These are phyloP conservation scores for Aporophyla nigra DNA, from an alignment of 2,888 invertebrate genomes.

Conservation along the genomic window DNA sequence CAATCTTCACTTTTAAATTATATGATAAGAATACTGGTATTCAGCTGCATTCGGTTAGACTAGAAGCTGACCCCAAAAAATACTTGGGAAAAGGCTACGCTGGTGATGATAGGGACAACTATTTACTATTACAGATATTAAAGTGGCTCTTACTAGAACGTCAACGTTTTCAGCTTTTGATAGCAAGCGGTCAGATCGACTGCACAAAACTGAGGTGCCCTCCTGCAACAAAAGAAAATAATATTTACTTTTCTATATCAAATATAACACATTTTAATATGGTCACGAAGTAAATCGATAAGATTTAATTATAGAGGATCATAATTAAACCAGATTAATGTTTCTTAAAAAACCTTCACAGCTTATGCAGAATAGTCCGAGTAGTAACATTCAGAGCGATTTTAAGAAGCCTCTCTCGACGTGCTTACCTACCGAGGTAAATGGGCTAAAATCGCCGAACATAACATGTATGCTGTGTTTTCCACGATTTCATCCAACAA, in stretches of 20 bases:
- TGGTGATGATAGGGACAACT: neutral
- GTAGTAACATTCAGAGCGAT: neutral
- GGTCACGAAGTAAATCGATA: neutral
- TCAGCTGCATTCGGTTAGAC: neutral
- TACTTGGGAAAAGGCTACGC: neutral
- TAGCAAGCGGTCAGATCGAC: constrained; percentile 21
- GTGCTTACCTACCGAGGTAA: too few species aligned
- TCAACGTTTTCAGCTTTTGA: constrained; percentile 35
- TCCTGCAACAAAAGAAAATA: constrained; percentile 31
- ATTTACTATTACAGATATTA: constrained; percentile 1
- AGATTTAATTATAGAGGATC: neutral
- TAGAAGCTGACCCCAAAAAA: neutral
- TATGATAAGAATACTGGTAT: neutral
- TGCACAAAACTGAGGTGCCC: constrained; percentile 6
- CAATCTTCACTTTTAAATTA: neutral
- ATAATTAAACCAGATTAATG: neutral
- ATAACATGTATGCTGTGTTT: neutral
- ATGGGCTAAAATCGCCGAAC: neutral
- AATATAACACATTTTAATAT: neutral
- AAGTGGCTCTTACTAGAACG: constrained; percentile 24
- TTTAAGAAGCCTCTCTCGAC: neutral
- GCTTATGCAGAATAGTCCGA: neutral
- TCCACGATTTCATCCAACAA: neutral
- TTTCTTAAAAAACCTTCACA: neutral
- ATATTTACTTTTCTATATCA: too few species aligned